Conservation (phyloP, 2,888 invertebrate genomes). For the Euphydryas editha region DNA sequence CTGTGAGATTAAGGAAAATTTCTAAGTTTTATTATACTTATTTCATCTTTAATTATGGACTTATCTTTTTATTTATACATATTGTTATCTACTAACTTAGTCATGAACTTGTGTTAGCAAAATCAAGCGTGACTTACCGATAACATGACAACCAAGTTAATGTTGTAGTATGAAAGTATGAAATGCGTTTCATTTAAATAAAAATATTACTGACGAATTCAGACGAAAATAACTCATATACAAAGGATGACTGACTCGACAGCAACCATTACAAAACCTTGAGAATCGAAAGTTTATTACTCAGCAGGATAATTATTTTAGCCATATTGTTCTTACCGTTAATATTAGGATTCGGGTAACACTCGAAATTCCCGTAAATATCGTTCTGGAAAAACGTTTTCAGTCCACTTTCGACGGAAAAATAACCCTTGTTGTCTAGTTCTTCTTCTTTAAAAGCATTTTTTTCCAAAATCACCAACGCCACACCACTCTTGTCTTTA, state of each 20-base stretch:
- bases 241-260: slow-evolving; percentile 13
- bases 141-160: slow-evolving; percentile 10
- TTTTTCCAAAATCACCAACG: slow-evolving; percentile 91
- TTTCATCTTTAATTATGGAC: background rate
- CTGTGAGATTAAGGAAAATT: background rate
- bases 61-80: slow-evolving; percentile 4
- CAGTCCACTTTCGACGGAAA: slow-evolving; percentile 84
- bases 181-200: slow-evolving; percentile 8
- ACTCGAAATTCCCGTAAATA: slow-evolving; percentile 92
- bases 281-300: slow-evolving; percentile 53
- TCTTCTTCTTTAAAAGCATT: slow-evolving; percentile 88
- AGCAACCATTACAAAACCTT: slow-evolving; percentile 38
- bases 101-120: slow-evolving; percentile 11
- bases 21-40: background rate
- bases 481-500: slow-evolving; percentile 84
- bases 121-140: slow-evolving; percentile 3
- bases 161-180: background rate
- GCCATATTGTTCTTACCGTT: slow-evolving; percentile 83
- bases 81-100: slow-evolving; percentile 10
- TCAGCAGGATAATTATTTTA: background rate
- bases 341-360: slow-evolving; percentile 84
- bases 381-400: slow-evolving; percentile 90
- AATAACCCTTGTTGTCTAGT: slow-evolving; percentile 82
- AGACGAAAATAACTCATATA: slow-evolving; percentile 33
- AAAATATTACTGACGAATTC: slow-evolving; percentile 25